Base-by-base conservation (phyloP, 2,797 vertebrate genomes). In the Smutsia gigantea region DNA sequence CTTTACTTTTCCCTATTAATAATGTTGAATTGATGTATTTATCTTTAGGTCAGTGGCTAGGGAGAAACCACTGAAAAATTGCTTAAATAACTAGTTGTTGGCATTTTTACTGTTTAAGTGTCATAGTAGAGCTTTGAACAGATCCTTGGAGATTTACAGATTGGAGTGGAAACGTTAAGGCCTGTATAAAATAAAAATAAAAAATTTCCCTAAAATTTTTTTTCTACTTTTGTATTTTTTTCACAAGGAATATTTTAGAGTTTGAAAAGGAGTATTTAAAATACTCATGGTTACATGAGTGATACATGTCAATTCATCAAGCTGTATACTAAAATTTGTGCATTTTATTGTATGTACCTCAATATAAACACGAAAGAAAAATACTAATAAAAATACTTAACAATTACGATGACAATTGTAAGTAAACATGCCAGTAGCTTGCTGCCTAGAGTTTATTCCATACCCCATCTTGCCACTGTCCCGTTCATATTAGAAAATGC, bases 191-290 rank as follows among this genome's bases (percentile, higher is more conserved):
- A 78, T 18, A 72, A 83, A 86, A 83, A 95, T 78, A 94, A 90
- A 77, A 78, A 6, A 23, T 69, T 46, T 63, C 61, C 61, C 15
- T 9, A 6, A 31, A 3, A 85, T 90, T 86, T 88, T 95, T 90
- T 92, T 83, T 68, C 77, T 77, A 31, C 14, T 46, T 81, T 63
- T 75, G 19, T 75, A 13, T 63, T 87, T 42, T 46, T 77, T 81
- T 85, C 82, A 94, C 14, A 69, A 87, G 53, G 51, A 64, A 39
- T 94, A 27, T 68, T 86, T 90, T 93, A 68, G 53, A 89, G 19
- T 96, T 91, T 69, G 53, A 93, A 75, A 83, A 69, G 53, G 69
- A 82, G 11, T 83, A 46, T 81, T 89, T 91, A 94, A 97, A 93
- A 90, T 94, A 66, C 18, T 94, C 46, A 46, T 46, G 46, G 46